phyloP scores from a whole-genome alignment of 2,113 vertebrate species.

The Trogon surrucura region DNA sequence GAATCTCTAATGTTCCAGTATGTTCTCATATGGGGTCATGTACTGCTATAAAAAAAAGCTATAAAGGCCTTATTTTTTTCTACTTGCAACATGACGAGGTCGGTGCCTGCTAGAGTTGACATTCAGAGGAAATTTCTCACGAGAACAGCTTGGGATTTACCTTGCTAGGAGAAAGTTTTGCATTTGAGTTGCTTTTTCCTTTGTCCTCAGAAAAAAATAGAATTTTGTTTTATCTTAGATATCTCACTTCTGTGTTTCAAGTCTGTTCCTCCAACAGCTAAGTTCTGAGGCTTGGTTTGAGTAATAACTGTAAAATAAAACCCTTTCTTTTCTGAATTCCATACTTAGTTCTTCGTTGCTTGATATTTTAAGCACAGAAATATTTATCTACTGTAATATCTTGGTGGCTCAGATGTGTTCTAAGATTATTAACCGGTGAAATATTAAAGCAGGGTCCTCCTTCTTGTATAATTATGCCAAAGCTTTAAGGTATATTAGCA shows the following conservation, averaged over 20 bases:
- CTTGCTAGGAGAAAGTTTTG: not conserved
- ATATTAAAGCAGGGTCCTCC: not conserved
- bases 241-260: not conserved
- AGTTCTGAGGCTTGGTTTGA: not conserved
- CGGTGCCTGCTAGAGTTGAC: not conserved
- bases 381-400: not conserved
- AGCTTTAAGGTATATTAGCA: not conserved
- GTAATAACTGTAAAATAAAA: not conserved
- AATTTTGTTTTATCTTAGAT: not conserved
- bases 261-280: not conserved
- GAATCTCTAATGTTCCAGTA: not conserved
- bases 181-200: not conserved
- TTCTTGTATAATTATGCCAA: not conserved
- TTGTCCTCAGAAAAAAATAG: not conserved
- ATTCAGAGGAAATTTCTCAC: not conserved
- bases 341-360: not conserved
- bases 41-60: not conserved
- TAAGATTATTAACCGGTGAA: not conserved
- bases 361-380: not conserved
- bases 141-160: not conserved
- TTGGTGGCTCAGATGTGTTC: not conserved
- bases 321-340: not conserved
- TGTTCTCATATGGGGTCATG: not conserved
- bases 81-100: not conserved
- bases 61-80: not conserved